Conservation (phyloP, 2,797 vertebrate species). For the Leptoclinus maculatus region DNA sequence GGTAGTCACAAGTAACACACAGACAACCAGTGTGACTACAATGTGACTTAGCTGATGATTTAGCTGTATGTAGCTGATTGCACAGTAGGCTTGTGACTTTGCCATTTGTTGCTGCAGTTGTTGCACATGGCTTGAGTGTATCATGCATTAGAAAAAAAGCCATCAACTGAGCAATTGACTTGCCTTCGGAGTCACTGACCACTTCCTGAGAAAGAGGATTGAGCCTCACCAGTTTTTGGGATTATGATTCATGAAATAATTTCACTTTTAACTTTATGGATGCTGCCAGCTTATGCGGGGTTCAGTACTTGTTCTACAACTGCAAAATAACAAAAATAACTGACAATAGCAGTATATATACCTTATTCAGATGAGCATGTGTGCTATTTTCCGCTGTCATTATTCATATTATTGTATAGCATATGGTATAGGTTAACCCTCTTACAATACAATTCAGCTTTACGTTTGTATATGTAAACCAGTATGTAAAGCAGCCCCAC, state of each 20-base stretch:
- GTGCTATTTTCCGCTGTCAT: background rate
- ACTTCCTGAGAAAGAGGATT: background rate
- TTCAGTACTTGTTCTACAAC: background rate
- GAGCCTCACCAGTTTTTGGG: background rate
- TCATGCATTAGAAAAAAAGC: constrained; percentile 31
- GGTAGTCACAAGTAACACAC: constrained; percentile 5
- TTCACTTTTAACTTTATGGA: background rate
- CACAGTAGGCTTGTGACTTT: constrained; percentile 22
- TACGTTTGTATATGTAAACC: background rate
- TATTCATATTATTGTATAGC: background rate
- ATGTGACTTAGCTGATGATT: constrained; percentile 30
- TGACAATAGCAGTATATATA: background rate
- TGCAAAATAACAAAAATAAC: background rate
- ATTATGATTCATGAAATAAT: background rate
- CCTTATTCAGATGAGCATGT: background rate
- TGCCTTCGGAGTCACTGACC: constrained; percentile 13
- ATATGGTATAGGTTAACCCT: background rate
- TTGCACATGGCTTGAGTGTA: constrained; percentile 1
- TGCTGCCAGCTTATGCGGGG: background rate
- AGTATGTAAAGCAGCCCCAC: constrained; percentile 36
- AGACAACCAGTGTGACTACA: constrained; percentile 28
- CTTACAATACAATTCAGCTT: background rate
- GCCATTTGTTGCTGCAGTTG: constrained; percentile 47
- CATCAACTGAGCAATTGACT: constrained; percentile 20
- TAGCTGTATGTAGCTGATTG: constrained; percentile 19